Evolutionary conservation across 2,888 invertebrate genomes (phyloP).

Genomic region (Lasioglossum calceatum): DNA sequence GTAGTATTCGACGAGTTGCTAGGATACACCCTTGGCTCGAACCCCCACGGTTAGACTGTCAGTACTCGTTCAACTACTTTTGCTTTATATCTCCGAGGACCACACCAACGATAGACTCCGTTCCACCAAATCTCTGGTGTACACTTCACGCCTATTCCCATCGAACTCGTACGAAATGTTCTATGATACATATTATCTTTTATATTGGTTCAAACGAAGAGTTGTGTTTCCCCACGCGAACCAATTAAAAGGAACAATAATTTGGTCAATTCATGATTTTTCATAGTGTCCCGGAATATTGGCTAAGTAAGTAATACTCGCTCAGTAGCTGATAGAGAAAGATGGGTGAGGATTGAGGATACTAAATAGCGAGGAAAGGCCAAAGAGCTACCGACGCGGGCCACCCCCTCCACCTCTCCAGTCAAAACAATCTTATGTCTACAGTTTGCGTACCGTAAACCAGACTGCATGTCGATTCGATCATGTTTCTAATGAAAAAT

Average conservation of each 20-base stretch:
- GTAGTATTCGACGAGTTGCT: constrained; percentile 80
- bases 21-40: constrained; percentile 82
- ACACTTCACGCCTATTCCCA: constrained; percentile 67
- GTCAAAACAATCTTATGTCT: background rate
- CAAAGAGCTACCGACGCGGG: background rate
- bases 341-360: background rate
- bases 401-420: background rate
- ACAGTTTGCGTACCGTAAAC: background rate
- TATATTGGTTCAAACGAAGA: background rate
- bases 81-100: constrained; percentile 62
- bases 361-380: background rate
- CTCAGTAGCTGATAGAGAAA: background rate
- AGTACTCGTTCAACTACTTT: constrained; percentile 66
- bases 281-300: background rate
- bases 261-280: background rate
- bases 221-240: background rate
- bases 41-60: constrained; percentile 67
- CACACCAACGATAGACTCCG: constrained; percentile 66
- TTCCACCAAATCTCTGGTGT: constrained; percentile 18
- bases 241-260: background rate
- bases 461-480: background rate
- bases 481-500: background rate
- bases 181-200: background rate
- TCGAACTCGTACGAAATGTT: constrained; percentile 56
- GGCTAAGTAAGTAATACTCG: background rate